Evolutionary conservation across 1,140 invertebrate genomes (phyloP), one percentile per base, ranked within the genome.

Genomic region (Drosophila malerkotliana): DNA sequence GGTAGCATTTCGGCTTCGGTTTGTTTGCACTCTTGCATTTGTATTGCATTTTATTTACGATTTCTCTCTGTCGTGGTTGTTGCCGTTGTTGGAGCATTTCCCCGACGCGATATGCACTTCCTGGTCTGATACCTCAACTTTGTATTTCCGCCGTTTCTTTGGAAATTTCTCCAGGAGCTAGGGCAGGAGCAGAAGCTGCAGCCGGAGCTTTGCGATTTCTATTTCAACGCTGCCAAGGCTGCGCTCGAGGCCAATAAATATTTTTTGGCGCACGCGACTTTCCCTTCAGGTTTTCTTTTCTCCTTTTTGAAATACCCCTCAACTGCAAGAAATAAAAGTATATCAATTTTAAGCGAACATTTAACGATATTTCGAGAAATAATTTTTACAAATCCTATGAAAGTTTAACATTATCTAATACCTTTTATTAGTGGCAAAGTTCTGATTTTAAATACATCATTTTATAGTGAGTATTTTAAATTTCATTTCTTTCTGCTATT

Each of bases 51-150:
- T 85, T 85, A 88, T 85, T 85, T 85, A 82, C 83, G 82, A 74
- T 79, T 57, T 71, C 37, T 49, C 68, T 39, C 71, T 63, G 69
- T 74, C 56, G 45, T 47, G 45, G 68, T 30, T 72, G 57, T 53
- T 72, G 69, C 58, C 28, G 34, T 53, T 48, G 55, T 49, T 81
- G 62, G 49, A 53, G 74, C 74, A 78, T 79, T 88, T 79, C 71
- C 71, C 49, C 64, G 77, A 78, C 82, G 83, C 82, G 83, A 87
- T 83, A 79, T 87, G 76, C 82, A 57, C 83, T 87, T 87, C 83
- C 83, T 79, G 72, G 60, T 72, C 83, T 88, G 82, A 83, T 87
- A 87, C 83, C 82, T 87, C 83, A 87, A 87, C 82, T 87, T 87
- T 88, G 82, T 87, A 85, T 87, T 87, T 85, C 83, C 82, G 69